These are phyloP conservation scores for Scyliorhinus canicula DNA, from an alignment of 2,797 vertebrate species.

Conservation along the genomic window DNA sequence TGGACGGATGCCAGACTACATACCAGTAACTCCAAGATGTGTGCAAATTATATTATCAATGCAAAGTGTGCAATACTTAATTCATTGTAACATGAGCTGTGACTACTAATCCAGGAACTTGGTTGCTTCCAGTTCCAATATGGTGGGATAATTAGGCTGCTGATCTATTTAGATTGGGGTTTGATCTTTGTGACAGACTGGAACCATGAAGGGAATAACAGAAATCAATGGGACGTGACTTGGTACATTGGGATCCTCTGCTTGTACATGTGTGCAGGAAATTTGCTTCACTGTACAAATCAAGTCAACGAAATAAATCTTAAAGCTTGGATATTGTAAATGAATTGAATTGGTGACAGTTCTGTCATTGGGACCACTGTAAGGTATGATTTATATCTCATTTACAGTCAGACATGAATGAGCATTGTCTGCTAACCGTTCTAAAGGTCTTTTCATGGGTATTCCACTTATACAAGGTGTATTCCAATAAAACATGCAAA, in stretches of 20 bases:
- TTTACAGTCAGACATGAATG: neutral
- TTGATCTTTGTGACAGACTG: neutral
- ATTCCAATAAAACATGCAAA: slow-evolving; percentile 15
- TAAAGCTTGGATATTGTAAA: neutral
- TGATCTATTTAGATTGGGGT: neutral
- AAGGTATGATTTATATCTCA: neutral
- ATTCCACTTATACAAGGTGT: slow-evolving; percentile 6
- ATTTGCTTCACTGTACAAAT: neutral
- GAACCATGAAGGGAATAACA: too few species aligned
- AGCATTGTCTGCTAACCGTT: slow-evolving; percentile 6
- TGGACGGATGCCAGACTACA: neutral
- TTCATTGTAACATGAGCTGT: neutral
- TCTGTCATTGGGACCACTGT: neutral
- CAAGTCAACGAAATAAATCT: slow-evolving; percentile 16
- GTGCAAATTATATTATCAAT: neutral
- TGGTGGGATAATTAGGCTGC: slow-evolving; percentile 22
- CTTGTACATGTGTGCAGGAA: neutral
- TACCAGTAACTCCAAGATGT: neutral
- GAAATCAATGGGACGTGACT: neutral
- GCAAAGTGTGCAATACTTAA: neutral
- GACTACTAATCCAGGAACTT: too few species aligned
- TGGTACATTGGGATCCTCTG: neutral
- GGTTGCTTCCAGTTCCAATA: neutral
- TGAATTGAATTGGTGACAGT: neutral
- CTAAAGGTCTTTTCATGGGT: slow-evolving; percentile 9